phyloP scores from a whole-genome alignment of 2,113 vertebrate species.

The Gallinago undulata region DNA sequence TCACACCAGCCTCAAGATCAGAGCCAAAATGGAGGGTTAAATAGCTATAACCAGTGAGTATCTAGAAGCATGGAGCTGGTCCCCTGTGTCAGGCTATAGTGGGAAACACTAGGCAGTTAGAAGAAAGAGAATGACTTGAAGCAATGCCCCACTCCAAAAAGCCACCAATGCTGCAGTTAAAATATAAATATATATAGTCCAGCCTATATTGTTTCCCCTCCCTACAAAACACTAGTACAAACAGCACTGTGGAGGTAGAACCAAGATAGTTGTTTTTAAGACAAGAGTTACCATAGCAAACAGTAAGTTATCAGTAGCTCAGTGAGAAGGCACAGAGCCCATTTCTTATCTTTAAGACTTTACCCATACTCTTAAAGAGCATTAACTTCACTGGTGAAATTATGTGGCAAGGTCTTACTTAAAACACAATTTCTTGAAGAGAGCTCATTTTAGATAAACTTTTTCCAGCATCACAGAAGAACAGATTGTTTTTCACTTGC shows the following conservation, averaged over 20 bases:
- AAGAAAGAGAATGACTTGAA: not conserved
- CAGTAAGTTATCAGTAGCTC: not conserved
- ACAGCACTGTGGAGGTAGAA: not conserved
- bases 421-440: not conserved
- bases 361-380: not conserved
- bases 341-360: not conserved
- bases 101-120: not conserved
- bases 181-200: no score
- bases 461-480: not conserved
- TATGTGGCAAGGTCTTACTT: not conserved
- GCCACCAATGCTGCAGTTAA: not conserved
- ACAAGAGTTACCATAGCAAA: not conserved
- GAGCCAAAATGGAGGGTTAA: not conserved
- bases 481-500: not conserved
- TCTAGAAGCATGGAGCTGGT: not conserved
- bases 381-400: not conserved
- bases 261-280: not conserved
- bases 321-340: not conserved
- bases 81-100: rapidly evolving
- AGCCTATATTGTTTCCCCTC: not conserved
- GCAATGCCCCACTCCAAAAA: not conserved
- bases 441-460: not conserved
- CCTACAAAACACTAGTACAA: not conserved
- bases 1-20: rapidly evolving
- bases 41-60: rapidly evolving